phyloP scores from a whole-genome alignment of 2,797 vertebrate species.

The Pseudochirops corinnae region DNA sequence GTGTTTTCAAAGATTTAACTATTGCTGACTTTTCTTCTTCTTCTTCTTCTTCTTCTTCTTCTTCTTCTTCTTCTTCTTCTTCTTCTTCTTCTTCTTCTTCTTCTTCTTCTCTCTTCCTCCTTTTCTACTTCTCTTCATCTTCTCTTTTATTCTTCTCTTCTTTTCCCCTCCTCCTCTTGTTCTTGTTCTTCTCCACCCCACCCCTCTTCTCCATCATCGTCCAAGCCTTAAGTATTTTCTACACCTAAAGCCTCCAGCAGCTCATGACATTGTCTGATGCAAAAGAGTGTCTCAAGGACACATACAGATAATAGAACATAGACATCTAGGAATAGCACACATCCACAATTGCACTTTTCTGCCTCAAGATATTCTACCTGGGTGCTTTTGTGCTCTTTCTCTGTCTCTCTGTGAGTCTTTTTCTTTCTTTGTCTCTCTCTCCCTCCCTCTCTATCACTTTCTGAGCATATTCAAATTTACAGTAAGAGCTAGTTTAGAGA shows the following conservation, averaged over 20 bases:
- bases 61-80: neutral
- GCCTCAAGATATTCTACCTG: neutral
- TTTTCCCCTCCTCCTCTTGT: neutral
- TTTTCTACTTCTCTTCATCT: no score
- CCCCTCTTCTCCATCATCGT: neutral
- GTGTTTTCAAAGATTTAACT: no score
- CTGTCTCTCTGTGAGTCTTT: no score
- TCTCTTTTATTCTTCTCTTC: no score
- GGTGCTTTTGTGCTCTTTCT: neutral
- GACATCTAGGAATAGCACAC: neutral
- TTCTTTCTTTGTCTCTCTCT: neutral
- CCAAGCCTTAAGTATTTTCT: neutral
- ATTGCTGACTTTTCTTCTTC: neutral
- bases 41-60: no score
- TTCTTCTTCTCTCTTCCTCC: neutral
- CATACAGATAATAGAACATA: neutral
- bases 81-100: neutral
- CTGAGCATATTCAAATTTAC: neutral
- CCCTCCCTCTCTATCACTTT: neutral
- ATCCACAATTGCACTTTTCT: neutral
- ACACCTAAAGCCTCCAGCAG: neutral
- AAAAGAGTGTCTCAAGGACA: neutral
- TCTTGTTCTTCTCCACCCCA: neutral
- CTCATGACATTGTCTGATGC: neutral
- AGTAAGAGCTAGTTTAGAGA: neutral